Base-by-base conservation (phyloP, 2,113 vertebrate species). In the Xiphophorus couchianus region DNA sequence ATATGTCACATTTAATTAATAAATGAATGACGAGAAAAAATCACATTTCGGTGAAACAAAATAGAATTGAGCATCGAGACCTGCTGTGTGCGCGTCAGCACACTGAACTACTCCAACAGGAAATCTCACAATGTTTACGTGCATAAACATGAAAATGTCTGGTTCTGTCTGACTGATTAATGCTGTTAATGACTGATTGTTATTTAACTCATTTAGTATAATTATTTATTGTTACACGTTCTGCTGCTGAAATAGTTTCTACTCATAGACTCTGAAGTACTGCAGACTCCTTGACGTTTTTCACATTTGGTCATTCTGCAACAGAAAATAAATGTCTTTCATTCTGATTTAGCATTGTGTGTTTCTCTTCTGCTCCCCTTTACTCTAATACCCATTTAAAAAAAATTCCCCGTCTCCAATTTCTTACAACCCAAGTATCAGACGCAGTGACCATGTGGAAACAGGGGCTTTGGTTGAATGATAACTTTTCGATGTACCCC, bases 161-260 rank as follows among this genome's bases (percentile, higher is more conserved):
- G 67, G 61, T 63, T 64, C 62, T 67, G 73, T 62, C 67, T 76
- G 71, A 62, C 71, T 76, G 30, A 7, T 14, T 42, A 42, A 14
- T 42, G 19, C 10, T 86, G 33, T 84, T 89, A 78, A 84, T 80
- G 35, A 87, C 84, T 80, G 67, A 81, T 89, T 89, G 67, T 63
- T 44, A 68, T 73, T 33, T 29, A 62, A 83, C 48, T 74, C 62
- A 68, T 78, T 84, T 71, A 70, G 33, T 75, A 42, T 44, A 74
- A 81, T 73, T 48, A 4, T 81, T 71, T 13, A 77, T 64, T 60
- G 76, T 54, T n/a, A 25, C 19, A 54, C 10, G 19, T 54, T 54
- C 51, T 25, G 51, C 51, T 25, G 15, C 44, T 48, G 44, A 48
- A 19, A 14, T 17, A 48, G 44, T 48, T 48, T 48, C 44, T 17